Evolutionary conservation across 2,888 invertebrate genomes (phyloP).

Genomic region (Dynastes grantii): DNA sequence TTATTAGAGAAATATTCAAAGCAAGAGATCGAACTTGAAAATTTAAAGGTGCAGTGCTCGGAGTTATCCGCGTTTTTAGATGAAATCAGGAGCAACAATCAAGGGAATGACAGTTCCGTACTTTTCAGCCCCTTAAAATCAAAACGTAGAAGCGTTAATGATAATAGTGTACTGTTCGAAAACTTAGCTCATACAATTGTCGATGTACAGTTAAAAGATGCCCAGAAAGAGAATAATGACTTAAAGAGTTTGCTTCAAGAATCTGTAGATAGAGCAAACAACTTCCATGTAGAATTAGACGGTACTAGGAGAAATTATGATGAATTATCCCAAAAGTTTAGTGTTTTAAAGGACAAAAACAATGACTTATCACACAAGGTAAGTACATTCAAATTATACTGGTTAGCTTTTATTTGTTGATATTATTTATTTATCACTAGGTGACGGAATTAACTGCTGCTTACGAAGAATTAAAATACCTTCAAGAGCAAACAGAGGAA

Average conservation of each 20-base stretch:
- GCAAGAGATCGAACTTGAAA: constrained; percentile 61
- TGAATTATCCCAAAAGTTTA: constrained; percentile 48
- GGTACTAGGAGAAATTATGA: constrained; percentile 38
- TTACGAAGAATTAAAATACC: constrained; percentile 2
- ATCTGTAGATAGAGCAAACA: constrained; percentile 47
- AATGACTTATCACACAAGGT: constrained; percentile 51
- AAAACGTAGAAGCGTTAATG: constrained; percentile 39
- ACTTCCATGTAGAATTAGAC: constrained; percentile 48
- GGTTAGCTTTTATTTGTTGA: background rate
- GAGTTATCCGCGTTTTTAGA: constrained; percentile 71
- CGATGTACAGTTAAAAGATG: constrained; percentile 68
- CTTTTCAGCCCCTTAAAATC: constrained; percentile 55
- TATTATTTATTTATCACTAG: constrained; percentile 8
- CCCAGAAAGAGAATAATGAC: constrained; percentile 62
- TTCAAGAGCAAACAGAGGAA: constrained; percentile 13
- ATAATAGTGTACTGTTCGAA: constrained; percentile 57
- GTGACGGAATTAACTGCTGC: constrained; percentile 21
- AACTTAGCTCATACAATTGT: constrained; percentile 68
- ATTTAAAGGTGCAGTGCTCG: constrained; percentile 62
- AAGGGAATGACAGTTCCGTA: constrained; percentile 60
- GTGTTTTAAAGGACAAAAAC: constrained; percentile 48
- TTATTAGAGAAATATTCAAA: constrained; percentile 61
- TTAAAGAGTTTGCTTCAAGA: constrained; percentile 56
- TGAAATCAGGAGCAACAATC: constrained; percentile 62
- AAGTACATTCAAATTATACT: background rate